A percentile compares a stretch with the other conserved stretches of the same genome.
phyloP scores from a whole-genome alignment of 37 sponge, comb jelly and placozoan genomes.

The Ephydatia muelleri region DNA sequence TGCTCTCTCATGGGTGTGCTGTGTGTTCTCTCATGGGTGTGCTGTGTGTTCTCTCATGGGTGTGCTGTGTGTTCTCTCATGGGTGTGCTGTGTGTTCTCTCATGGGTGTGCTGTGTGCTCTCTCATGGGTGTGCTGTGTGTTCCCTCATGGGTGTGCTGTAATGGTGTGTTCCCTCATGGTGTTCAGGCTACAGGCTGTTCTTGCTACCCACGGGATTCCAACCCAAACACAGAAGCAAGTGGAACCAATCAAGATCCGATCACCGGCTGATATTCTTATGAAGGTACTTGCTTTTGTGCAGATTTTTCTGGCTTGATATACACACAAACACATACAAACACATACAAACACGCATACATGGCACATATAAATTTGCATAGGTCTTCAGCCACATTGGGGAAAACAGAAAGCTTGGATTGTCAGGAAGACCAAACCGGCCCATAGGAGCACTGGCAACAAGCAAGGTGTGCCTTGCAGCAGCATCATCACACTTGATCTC shows the following conservation, averaged over 20 bases:
- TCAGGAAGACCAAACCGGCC: slow-evolving; percentile 87
- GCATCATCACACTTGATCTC: neutral
- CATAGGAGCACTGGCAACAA: slow-evolving; percentile 83
- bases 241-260: slow-evolving; percentile 80
- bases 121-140: too few species aligned
- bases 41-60: too few species aligned
- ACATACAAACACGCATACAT: too few species aligned
- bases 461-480: slow-evolving; percentile 42
- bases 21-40: too few species aligned
- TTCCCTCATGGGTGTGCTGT: too few species aligned
- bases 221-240: slow-evolving; percentile 86
- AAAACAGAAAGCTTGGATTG: slow-evolving; percentile 74
- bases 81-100: too few species aligned
- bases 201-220: slow-evolving; percentile 91
- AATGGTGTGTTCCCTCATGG: too few species aligned
- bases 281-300: slow-evolving; percentile 43
- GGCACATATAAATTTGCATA: neutral
- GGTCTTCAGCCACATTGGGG: slow-evolving; percentile 72
- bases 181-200: slow-evolving; percentile 79
- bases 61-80: too few species aligned
- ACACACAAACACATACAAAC: neutral
- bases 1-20: too few species aligned
- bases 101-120: too few species aligned
- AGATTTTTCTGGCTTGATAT: neutral
- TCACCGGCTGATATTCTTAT: slow-evolving; percentile 63